Evolutionary conservation across 1,140 invertebrate genomes (phyloP).

Genomic region (Maconellicoccus hirsutus): DNA sequence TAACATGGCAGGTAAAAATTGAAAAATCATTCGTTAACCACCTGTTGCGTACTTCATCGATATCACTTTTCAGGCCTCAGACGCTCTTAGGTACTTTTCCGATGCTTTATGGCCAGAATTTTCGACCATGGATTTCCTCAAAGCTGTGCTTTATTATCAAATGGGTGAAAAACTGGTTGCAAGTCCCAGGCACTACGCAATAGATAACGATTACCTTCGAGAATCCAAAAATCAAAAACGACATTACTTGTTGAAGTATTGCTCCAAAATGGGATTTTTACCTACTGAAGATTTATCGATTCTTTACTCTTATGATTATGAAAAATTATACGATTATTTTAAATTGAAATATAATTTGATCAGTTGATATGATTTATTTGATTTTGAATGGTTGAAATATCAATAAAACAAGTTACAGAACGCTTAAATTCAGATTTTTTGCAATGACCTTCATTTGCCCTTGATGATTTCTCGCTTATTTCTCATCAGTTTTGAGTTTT

Average conservation of each 20-base stretch:
- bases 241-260: not conserved
- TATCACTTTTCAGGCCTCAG: not conserved
- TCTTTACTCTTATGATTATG: not conserved
- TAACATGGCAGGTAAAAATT: not conserved
- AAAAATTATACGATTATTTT: not conserved
- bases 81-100: not conserved
- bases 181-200: too few relatives aligned
- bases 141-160: conserved; percentile 3
- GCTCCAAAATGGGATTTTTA: not conserved
- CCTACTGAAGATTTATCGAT: not conserved
- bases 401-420: too few relatives aligned
- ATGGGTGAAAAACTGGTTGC: not conserved
- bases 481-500: too few relatives aligned
- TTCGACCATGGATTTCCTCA: not conserved
- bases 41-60: too few relatives aligned
- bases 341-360: not conserved
- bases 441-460: too few relatives aligned
- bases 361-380: not conserved
- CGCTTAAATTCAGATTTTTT: too few relatives aligned
- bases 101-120: conserved; percentile 7
- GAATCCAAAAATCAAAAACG: not conserved
- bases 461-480: too few relatives aligned
- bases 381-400: too few relatives aligned
- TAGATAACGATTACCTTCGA: not conserved
- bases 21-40: too few relatives aligned